These are phyloP conservation scores for Aethes cnicana DNA, from an alignment of 2,888 invertebrate genomes.

Conservation along the genomic window DNA sequence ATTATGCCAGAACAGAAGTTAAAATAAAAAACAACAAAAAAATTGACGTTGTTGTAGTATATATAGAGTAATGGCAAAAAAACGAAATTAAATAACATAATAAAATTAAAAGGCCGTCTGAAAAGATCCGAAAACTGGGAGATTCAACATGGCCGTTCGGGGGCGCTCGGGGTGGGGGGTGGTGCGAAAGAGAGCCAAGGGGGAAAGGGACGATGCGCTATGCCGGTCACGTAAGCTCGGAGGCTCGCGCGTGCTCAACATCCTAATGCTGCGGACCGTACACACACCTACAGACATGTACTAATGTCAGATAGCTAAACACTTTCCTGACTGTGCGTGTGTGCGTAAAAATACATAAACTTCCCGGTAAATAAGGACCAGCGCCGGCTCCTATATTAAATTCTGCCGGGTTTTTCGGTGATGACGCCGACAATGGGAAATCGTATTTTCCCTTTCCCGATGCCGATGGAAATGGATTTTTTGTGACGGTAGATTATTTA, in stretches of 20 bases:
- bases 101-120: constrained; percentile 73
- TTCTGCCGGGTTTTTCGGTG: constrained; percentile 70
- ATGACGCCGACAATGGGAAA: constrained; percentile 64
- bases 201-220: constrained; percentile 78
- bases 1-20: not conserved
- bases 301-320: constrained; percentile 53
- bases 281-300: constrained; percentile 59
- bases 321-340: constrained; percentile 47
- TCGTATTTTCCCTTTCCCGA: constrained; percentile 62
- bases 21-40: constrained; percentile 28
- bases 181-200: constrained; percentile 68
- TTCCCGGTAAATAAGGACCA: constrained; percentile 74
- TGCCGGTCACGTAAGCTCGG: constrained; percentile 80
- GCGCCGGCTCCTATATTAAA: constrained; percentile 74
- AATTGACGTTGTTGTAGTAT: constrained; percentile 29
- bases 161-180: constrained; percentile 68
- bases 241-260: constrained; percentile 79
- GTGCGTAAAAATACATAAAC: constrained; percentile 72
- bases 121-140: constrained; percentile 77
- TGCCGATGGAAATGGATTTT: constrained; percentile 56
- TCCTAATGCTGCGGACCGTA: constrained; percentile 74
- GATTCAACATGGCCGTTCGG: constrained; percentile 75
- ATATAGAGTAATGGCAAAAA: constrained; percentile 28
- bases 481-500: constrained; percentile 57
- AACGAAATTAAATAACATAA: constrained; percentile 69